These are phyloP conservation scores for Iphiclides podalirius DNA, from an alignment of 2,888 invertebrate genomes.

Conservation along the genomic window DNA sequence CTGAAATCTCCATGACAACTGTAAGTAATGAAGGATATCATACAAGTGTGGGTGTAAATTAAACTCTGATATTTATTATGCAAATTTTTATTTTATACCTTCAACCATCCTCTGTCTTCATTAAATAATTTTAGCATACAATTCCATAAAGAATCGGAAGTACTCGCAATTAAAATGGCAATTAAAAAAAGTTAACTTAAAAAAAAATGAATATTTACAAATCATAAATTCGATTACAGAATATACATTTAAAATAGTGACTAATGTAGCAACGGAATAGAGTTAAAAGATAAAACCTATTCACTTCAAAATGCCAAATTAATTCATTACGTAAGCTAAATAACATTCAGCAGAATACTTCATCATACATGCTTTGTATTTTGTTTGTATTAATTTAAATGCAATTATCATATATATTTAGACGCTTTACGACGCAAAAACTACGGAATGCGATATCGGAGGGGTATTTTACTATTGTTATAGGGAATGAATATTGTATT, in stretches of 20 bases:
- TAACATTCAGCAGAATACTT: conserved; percentile 40
- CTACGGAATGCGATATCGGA: conserved; percentile 46
- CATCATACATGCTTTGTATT: conserved; percentile 34
- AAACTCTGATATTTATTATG: conserved; percentile 64
- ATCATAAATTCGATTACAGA: conserved; percentile 66
- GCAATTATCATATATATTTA: conserved; percentile 42
- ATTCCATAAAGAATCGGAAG: conserved; percentile 61
- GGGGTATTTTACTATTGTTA: conserved; percentile 47
- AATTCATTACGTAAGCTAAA: conserved; percentile 40
- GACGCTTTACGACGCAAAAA: conserved; percentile 30
- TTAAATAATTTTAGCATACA: conserved; percentile 71
- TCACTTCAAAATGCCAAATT: conserved; percentile 50
- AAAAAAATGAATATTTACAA: conserved; percentile 74
- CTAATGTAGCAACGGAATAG: conserved; percentile 61
- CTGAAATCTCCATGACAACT: too few relatives aligned
- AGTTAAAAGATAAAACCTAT: conserved; percentile 55
- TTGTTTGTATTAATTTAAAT: conserved; percentile 40
- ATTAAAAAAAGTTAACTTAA: conserved; percentile 70
- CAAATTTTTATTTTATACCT: conserved; percentile 74
- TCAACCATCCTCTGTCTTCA: conserved; percentile 67
- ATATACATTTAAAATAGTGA: conserved; percentile 78
- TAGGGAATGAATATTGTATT: conserved; percentile 46
- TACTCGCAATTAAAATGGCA: conserved; percentile 73
- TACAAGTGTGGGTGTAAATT: conserved; percentile 37
- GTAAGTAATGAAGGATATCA: not conserved